A percentile compares a stretch with the other conserved stretches of the same genome.
Conservation (phyloP, 2,797 vertebrate genomes). For the Gouania willdenowi region DNA sequence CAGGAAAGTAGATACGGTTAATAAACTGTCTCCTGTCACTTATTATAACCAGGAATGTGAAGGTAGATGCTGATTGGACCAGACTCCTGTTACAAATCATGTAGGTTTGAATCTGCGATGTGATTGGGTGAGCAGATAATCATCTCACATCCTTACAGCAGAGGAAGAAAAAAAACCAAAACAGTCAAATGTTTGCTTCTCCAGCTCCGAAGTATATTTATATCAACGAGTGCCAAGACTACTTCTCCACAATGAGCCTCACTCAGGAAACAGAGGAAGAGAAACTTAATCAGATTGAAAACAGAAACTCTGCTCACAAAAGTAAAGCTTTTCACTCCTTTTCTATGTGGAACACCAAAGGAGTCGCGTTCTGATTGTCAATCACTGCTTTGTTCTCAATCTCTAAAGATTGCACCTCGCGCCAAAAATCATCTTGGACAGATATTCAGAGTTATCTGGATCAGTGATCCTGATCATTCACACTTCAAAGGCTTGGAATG, state of each 20-base stretch:
- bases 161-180: too few relatives aligned
- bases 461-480: too few relatives aligned
- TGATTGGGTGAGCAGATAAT: conserved; percentile 19
- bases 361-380: too few relatives aligned
- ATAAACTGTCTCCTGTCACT: conserved; percentile 15
- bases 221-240: conserved; percentile 27
- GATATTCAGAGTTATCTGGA: too few relatives aligned
- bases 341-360: too few relatives aligned
- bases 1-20: not conserved
- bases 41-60: conserved; percentile 36
- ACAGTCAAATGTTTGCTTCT: conserved; percentile 24
- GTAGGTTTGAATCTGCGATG: conserved; percentile 2
- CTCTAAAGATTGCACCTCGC: too few relatives aligned
- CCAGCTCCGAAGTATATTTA: conserved; percentile 8
- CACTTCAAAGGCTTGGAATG: too few relatives aligned
- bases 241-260: conserved; percentile 35
- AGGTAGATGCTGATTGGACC: conserved; percentile 40
- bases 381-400: too few relatives aligned
- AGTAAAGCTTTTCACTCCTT: too few relatives aligned
- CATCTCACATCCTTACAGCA: conserved; percentile 16
- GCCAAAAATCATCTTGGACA: too few relatives aligned
- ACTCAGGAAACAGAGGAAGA: conserved; percentile 28
- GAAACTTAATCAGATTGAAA: conserved; percentile 18
- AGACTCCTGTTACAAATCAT: conserved; percentile 21
- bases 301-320: too few relatives aligned